Evolutionary conservation across 2,113 vertebrate genomes (phyloP), one percentile per base, ranked within the genome.

Genomic region (Lutjanus erythropterus): DNA sequence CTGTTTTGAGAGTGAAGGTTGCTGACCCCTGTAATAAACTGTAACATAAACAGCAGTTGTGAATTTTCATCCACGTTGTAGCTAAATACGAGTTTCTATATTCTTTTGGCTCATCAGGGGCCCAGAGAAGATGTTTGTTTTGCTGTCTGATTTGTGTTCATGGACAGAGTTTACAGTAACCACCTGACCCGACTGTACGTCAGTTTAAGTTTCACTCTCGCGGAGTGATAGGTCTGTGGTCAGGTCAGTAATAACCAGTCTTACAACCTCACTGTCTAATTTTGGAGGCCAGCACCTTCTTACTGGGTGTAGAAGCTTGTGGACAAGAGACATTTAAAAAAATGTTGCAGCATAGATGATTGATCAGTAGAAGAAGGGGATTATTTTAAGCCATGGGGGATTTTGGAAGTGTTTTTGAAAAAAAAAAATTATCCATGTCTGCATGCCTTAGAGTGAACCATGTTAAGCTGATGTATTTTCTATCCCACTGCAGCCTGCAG

Each of bases 161-260:
- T 52, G 35, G 75, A 80, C 50, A 76, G 49, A 42, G 16, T 84
- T 80, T 77, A 80, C 62, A 56, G 53, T 77, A 33, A 66, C 62
- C 58, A 31, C 25, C 35, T 47, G 39, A 31, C 25, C 35, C 42
- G 39, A 75, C 50, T 64, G 62, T 33, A 61, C 59, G 71, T 33
- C 35, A 75, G 39, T 50, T 69, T 49, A 33, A 73, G 49, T 52
- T 77, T 75, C 42, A 46, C 59, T 82, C 14, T 31, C 16, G 52
- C 59, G 70, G 70, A 60, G 71, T 29, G 49, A 85, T 78, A 49
- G 66, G 76, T 53, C 47, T 70, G 80, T 23, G 78, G 68, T 76
- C 18, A 78, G 70, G 61, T 75, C 27, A 0, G 75, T 87, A 84
- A 89, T 73, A 72, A 50, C 68, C 75, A 58, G 29, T 62, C 73